Evolutionary conservation across 2,888 invertebrate genomes (phyloP), one percentile per base, ranked within the genome.

Genomic region (Pammene aurita): DNA sequence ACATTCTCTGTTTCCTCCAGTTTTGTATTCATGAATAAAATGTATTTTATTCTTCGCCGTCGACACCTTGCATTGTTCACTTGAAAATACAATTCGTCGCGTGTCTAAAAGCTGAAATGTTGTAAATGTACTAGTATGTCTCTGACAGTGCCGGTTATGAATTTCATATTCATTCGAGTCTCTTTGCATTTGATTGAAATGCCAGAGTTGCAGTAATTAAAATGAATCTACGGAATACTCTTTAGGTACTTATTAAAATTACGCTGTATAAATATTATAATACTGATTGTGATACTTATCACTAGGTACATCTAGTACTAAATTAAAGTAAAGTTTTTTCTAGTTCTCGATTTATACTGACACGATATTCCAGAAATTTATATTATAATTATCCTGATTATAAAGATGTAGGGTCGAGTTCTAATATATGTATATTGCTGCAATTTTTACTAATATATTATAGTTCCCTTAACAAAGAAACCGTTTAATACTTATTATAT

Each of bases 91-190:
- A 44, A 44, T 34, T 34, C 58, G 34, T 46, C 34, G 58, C 44
- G 26, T 44, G 58, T 14, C 44, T 46, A 14, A 58, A 26, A 26
- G 26, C 26, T 44, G 57, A 58, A 58, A 58, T 58, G 26, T n/a
- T 44, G 44, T 58, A 58, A 58, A 58, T 58, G 58, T 58, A 54
- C 34, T 44, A 58, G 58, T 46, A 46, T 58, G 44, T 58, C 44
- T 44, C 44, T 34, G 58, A 34, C 58, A 44, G 44, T 46, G 44
- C 42, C 44, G 58, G 44, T 58, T 58, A 58, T 58, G 58, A 58
- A 58, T 46, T 57, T 58, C 58, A 44, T 44, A 44, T 58, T 58
- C 26, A 46, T 58, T 14, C 58, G 44, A 9, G n/a, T 44, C 44
- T 58, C 44, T 34, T 58, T n/a, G 9, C 42, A 57, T 42, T 42